Percentiles rank a stretch among this genome's conserved stretches.
These are phyloP conservation scores for Xenops minutus DNA, from an alignment of 2,797 vertebrate genomes.

Conservation along the genomic window DNA sequence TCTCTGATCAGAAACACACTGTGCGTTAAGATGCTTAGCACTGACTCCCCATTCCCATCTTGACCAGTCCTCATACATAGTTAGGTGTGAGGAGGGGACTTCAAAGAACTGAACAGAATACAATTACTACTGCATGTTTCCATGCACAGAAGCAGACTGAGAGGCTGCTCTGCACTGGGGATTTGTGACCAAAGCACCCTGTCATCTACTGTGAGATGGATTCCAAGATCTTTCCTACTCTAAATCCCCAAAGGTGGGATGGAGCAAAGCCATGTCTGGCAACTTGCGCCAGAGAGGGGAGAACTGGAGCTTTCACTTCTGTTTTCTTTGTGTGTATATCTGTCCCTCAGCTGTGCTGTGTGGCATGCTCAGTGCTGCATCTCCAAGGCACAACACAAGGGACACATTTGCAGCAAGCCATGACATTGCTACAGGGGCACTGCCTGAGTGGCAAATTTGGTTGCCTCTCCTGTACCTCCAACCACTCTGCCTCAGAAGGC, in stretches of 20 bases:
- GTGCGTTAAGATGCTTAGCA: not conserved
- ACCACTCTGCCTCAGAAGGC: not conserved
- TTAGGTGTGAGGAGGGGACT: not conserved
- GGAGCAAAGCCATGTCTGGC: not conserved
- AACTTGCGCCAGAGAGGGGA: not conserved
- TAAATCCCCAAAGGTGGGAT: not conserved
- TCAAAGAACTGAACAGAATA: not conserved
- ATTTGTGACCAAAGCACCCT: not conserved
- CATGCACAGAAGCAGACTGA: not conserved
- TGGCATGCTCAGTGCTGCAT: not conserved
- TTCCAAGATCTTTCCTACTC: not conserved
- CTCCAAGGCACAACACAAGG: not conserved
- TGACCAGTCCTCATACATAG: not conserved
- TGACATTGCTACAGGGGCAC: not conserved
- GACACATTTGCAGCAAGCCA: not conserved
- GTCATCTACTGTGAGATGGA: not conserved
- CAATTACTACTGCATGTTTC: not conserved
- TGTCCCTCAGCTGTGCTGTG: not conserved
- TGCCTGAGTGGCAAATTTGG: not conserved
- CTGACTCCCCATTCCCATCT: not conserved
- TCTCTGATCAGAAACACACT: not conserved
- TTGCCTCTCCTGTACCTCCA: not conserved
- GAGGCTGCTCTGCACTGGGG: not conserved
- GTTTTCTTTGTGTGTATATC: not conserved
- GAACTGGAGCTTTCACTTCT: conserved; percentile 47